A percentile compares a stretch with the other conserved stretches of the same genome.
These are phyloP conservation scores for Eristalis pertinax DNA, from an alignment of 2,888 invertebrate genomes.

Conservation along the genomic window DNA sequence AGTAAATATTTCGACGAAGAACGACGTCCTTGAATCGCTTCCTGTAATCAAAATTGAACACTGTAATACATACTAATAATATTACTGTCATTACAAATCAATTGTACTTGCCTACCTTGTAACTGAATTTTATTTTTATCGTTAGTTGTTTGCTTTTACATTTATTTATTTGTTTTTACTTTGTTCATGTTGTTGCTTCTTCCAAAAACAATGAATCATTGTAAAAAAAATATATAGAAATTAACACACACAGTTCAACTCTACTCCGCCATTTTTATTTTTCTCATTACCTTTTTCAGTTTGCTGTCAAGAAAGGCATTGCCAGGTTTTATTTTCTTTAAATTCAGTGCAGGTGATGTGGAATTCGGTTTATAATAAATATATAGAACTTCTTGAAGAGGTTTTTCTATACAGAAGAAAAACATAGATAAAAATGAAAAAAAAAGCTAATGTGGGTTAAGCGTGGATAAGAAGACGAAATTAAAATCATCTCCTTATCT, in stretches of 20 bases:
- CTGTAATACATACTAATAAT: slow-evolving; percentile 33
- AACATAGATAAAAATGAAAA: too few species aligned
- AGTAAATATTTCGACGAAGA: neutral
- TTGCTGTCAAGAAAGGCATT: slow-evolving; percentile 42
- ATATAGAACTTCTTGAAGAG: neutral
- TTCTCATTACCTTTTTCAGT: slow-evolving; percentile 23
- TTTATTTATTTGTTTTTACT: slow-evolving; percentile 55
- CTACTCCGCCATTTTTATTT: slow-evolving; percentile 64
- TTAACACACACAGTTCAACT: slow-evolving; percentile 58
- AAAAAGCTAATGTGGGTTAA: too few species aligned
- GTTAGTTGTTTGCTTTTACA: neutral
- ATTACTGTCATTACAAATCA: slow-evolving; percentile 9
- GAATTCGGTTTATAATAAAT: slow-evolving; percentile 6
- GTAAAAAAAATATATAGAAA: slow-evolving; percentile 57
- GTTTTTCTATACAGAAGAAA: too few species aligned
- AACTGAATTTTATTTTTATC: neutral
- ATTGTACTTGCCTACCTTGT: slow-evolving; percentile 3
- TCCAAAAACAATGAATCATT: slow-evolving; percentile 66
- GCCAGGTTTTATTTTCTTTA: neutral
- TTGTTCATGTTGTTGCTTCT: slow-evolving; percentile 62
- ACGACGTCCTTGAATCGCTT: slow-evolving; percentile 54
- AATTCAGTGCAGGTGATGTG: neutral
- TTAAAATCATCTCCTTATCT: too few species aligned
- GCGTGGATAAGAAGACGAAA: too few species aligned
- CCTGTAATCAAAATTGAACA: slow-evolving; percentile 48